phyloP scores from a whole-genome alignment of 2,797 vertebrate species.

The Silurus lanzhouensis region DNA sequence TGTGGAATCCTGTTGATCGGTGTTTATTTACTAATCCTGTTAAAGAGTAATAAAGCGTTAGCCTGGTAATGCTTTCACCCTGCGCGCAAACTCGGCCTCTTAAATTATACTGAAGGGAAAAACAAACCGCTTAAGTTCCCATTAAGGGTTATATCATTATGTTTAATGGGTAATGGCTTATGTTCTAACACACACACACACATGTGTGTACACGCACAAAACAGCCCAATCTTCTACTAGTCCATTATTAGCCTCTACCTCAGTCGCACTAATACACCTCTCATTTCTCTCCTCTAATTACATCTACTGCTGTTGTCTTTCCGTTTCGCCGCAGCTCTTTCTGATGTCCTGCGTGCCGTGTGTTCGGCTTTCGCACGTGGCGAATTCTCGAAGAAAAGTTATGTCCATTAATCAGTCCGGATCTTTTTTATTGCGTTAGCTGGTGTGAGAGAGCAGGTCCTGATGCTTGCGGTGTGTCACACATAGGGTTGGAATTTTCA shows the following conservation, averaged over 20 bases:
- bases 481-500: background rate
- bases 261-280: slow-evolving; percentile 39
- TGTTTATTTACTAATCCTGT: slow-evolving; percentile 21
- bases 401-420: background rate
- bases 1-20: background rate
- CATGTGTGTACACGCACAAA: background rate
- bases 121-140: slow-evolving; percentile 46
- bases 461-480: background rate
- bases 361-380: background rate
- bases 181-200: slow-evolving; percentile 7
- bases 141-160: slow-evolving; percentile 49
- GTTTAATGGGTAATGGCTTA: slow-evolving; percentile 49
- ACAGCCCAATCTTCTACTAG: slow-evolving; percentile 28
- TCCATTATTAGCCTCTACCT: slow-evolving; percentile 47
- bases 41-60: slow-evolving; percentile 1
- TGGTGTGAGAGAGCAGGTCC: background rate
- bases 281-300: slow-evolving; percentile 44
- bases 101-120: slow-evolving; percentile 33
- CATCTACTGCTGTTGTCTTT: slow-evolving; percentile 22
- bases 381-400: background rate
- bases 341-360: background rate
- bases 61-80: slow-evolving; percentile 5
- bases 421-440: background rate
- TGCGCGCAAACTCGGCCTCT: slow-evolving; percentile 14
- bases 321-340: slow-evolving; percentile 1